Base-by-base conservation (phyloP, 2,888 invertebrate genomes). In the Archips xylosteana region DNA sequence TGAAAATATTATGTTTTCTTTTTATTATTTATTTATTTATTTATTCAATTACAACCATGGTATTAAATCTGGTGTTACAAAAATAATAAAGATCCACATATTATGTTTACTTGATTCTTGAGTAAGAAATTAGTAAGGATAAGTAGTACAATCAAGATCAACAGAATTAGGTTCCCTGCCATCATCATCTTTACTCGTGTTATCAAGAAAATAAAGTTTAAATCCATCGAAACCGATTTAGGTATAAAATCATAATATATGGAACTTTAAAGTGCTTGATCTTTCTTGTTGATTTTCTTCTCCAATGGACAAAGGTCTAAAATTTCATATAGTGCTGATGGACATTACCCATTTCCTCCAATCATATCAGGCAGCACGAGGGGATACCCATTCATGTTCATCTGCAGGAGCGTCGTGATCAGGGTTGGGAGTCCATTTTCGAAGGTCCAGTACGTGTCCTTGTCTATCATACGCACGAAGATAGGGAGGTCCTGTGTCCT, bases 331-430 rank as follows among this genome's bases (percentile, higher is more conserved):
- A n/a, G n/a, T n/a, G 5, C 45, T 45, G 9, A 49, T 49, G 12
- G 12, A 23, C 32, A 64, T 32, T 87, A 89, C 0, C 95, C 96
- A 75, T 96, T 96, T 3, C 96, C 96, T 0, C 96, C 96, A 42
- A 96, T 95, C 96, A 97, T 97, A 82, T 97, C 97, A 0, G 97
- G 97, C 60, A 97, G 87, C n/a, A 97, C 96, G 78, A 96, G 95
- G 0, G 96, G 95, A 87, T 96, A 96, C 1, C 96, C 97, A 75
- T 95, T 92, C 78, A 96, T 88, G 79, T 91, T 95, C 89, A 95
- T 89, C 82, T 96, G 96, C 0, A 97, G 90, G 0, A 97, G 89
- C 0, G 96, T 96, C 0, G 97, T 96, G 49, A 97, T 94, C n/a
- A 97, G 87, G 1, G 97, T 96, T 2, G 95, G 95, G 0, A 97